Conservation (phyloP, 2,113 vertebrate genomes). For the Carollia perspicillata region DNA sequence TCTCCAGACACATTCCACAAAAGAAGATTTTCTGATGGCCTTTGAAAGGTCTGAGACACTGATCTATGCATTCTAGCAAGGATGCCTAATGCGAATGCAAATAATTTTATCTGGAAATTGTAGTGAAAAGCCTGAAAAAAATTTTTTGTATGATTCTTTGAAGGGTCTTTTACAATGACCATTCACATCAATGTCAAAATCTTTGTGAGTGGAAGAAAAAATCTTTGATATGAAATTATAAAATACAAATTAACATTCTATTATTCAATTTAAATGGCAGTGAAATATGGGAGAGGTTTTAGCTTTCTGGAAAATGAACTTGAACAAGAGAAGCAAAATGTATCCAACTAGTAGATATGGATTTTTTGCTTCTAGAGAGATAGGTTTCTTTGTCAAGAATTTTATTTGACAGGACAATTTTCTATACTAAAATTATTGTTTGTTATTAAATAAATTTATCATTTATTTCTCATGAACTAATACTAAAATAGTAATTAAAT, state of each 20-base stretch:
- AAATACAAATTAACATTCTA: slow-evolving; percentile 53
- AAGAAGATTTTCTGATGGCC: slow-evolving; percentile 62
- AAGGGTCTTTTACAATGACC: not conserved
- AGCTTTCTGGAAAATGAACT: slow-evolving; percentile 33
- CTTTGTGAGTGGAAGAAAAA: not conserved
- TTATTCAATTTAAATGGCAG: slow-evolving; percentile 52
- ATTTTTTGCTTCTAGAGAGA: not conserved
- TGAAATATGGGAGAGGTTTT: slow-evolving; percentile 15
- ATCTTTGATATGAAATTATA: not conserved
- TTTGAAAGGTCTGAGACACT: slow-evolving; percentile 46
- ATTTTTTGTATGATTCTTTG: not conserved
- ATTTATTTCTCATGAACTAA: not conserved
- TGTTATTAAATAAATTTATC: not conserved
- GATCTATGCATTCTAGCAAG: slow-evolving; percentile 55
- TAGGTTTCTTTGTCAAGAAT: not conserved
- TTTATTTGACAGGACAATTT: not conserved
- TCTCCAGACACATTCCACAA: slow-evolving; percentile 72
- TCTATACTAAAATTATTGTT: not conserved
- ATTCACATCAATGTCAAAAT: not conserved
- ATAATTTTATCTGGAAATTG: slow-evolving; percentile 54
- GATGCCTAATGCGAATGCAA: slow-evolving; percentile 66
- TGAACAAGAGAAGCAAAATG: not conserved
- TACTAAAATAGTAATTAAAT: not conserved
- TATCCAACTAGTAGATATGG: not conserved
- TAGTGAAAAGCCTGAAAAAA: not conserved